A percentile compares a stretch with the other conserved stretches of the same genome.
phyloP scores from a whole-genome alignment of 2,888 invertebrate species.

The Pollenia griseotomentosa region DNA sequence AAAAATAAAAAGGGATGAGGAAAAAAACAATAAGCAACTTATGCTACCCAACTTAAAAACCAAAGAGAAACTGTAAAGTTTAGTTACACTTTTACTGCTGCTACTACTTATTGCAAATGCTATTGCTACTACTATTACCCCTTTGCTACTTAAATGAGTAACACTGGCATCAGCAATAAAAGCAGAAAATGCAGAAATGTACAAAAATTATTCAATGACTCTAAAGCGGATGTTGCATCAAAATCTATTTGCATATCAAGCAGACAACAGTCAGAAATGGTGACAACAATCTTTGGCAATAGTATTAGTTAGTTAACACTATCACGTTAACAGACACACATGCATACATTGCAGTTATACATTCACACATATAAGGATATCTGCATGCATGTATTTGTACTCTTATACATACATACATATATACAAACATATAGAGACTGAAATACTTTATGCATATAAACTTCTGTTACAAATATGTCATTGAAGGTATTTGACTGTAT shows the following conservation, averaged over 20 bases:
- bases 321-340: slow-evolving; percentile 24
- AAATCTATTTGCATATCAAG: slow-evolving; percentile 71
- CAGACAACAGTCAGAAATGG: slow-evolving; percentile 62
- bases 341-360: background rate
- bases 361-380: background rate
- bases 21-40: background rate
- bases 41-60: background rate
- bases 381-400: background rate
- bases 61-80: slow-evolving; percentile 21
- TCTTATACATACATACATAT: background rate
- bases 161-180: slow-evolving; percentile 18
- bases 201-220: slow-evolving; percentile 64
- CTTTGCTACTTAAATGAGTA: background rate
- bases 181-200: slow-evolving; percentile 16
- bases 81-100: background rate
- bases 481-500: slow-evolving; percentile 11
- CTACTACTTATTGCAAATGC: background rate
- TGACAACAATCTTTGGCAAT: slow-evolving; percentile 70
- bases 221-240: slow-evolving; percentile 68
- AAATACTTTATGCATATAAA: slow-evolving; percentile 39
- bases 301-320: slow-evolving; percentile 63
- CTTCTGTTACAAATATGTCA: slow-evolving; percentile 31
- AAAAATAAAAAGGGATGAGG: background rate
- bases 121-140: background rate
- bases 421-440: background rate